Base-by-base conservation (phyloP, 1,140 invertebrate species). In the Kradibia gibbosae region DNA sequence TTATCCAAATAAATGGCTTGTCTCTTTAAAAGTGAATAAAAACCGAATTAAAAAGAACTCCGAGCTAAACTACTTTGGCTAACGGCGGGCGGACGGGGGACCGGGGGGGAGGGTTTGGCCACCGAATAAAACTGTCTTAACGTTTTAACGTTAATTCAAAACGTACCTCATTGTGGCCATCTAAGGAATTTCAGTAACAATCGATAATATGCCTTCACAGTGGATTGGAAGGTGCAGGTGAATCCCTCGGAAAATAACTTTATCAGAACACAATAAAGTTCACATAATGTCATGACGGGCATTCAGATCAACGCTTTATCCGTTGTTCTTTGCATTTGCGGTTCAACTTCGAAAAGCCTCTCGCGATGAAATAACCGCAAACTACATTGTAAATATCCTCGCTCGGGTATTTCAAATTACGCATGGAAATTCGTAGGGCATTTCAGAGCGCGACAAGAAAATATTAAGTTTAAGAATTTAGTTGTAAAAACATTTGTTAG, bases 361-460 rank as follows among this genome's bases (percentile, higher is more conserved):
- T 67, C 20, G 4, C 34, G 20, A 31, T 17, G 20, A 36, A 67
- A 34, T 67, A 67, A 67, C 20, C 20, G 34, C 62, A 39, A 67
- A 67, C 62, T 67, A 39, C 62, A 8, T 8, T 22, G 34, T 39
- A 1, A 15, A 3, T 22, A 67, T 67, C 62, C 62, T 39, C 17
- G 34, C n/a, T 39, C 62, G 15, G 22, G 62, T 67, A 67, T 67
- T 67, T 67, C 20, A 67, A 67, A 67, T 67, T 67, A 67, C 62
- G 15, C 62, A 39, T n/a, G 28, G 34, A 36, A 28, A 67, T 39
- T 67, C 39, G 0, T 31, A 4, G 10, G 62, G 17, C 5, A 67
- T 67, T 22, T 39, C 34, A 22, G 34, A 0, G 34, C 34, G 34
- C 2, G 34, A 11, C 31, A 67, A 39, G 62, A 39, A 67, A 67